Conservation (phyloP, 35 echinoderm and acorn worm genomes). For the Hemicentrotus pulcherrimus region DNA sequence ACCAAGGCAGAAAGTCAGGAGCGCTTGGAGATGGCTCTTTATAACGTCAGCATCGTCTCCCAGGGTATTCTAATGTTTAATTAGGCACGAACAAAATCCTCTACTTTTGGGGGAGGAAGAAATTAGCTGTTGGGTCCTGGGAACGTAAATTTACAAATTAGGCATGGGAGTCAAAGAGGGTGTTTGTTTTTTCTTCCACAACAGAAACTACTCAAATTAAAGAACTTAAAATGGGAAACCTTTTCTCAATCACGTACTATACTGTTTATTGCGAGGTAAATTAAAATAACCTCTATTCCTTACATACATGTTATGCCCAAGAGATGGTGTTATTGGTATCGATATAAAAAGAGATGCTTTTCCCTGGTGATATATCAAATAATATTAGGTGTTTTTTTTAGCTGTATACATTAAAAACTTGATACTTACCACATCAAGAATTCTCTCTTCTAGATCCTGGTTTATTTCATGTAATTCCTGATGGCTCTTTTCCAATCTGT, state of each 20-base stretch:
- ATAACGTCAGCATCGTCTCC: not conserved
- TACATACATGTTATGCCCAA: not conserved
- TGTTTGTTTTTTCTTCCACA: not conserved
- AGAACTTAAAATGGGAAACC: not conserved
- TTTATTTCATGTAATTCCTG: slow-evolving; percentile 92
- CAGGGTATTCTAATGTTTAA: not conserved
- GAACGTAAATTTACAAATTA: not conserved
- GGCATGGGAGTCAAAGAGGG: not conserved
- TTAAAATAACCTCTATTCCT: no score
- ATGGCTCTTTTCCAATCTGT: slow-evolving; percentile 97
- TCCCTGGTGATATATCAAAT: no score
- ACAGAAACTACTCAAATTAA: not conserved
- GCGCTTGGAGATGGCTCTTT: not conserved
- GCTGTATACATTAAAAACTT: not conserved
- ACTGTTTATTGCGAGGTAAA: no score
- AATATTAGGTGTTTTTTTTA: not conserved
- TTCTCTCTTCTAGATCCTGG: slow-evolving; percentile 93
- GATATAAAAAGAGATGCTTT: no score
- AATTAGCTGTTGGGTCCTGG: not conserved
- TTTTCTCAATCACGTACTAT: no score
- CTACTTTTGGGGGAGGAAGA: not conserved
- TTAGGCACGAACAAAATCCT: not conserved
- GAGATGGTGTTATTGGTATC: not conserved
- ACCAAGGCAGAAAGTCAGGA: not conserved
- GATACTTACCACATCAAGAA: slow-evolving; percentile 91